Percentiles rank a stretch among this genome's conserved stretches.
phyloP scores from a whole-genome alignment of 2,113 vertebrate genomes.

The Sebastes schlegelii region DNA sequence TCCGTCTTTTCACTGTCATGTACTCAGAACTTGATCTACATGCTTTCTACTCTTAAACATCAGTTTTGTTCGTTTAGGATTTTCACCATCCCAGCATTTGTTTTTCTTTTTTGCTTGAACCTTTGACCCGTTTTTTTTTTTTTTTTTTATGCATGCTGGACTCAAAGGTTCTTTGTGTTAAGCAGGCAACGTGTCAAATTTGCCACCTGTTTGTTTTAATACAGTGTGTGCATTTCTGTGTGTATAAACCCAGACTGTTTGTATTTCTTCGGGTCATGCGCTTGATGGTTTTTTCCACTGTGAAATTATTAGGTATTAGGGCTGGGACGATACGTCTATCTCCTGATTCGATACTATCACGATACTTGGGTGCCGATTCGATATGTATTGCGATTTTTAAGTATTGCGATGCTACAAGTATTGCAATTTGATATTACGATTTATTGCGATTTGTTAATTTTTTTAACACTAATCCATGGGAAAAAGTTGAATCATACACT shows the following conservation, averaged over 20 bases:
- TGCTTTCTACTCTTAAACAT: not conserved
- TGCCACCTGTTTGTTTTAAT: not conserved
- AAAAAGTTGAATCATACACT: too few species aligned
- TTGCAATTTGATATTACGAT: too few species aligned
- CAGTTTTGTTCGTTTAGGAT: not conserved
- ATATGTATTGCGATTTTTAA: too few species aligned
- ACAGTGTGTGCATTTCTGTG: not conserved
- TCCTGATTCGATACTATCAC: too few species aligned
- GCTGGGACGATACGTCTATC: too few species aligned
- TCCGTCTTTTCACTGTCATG: not conserved
- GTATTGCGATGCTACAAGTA: too few species aligned
- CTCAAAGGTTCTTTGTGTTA: not conserved
- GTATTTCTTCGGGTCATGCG: not conserved
- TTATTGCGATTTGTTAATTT: too few species aligned
- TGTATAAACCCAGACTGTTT: not conserved
- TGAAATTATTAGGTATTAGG: not conserved
- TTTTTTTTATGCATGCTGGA: not conserved
- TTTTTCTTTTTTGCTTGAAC: not conserved
- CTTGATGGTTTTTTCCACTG: not conserved
- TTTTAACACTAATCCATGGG: too few species aligned
- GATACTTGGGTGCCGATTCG: too few species aligned
- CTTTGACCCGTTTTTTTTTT: not conserved
- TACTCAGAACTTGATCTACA: not conserved
- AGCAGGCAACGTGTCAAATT: conserved; percentile 1
- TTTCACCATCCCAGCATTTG: not conserved